Base-by-base conservation (phyloP, 2,888 invertebrate species). In the Tanypteryx hageni region DNA sequence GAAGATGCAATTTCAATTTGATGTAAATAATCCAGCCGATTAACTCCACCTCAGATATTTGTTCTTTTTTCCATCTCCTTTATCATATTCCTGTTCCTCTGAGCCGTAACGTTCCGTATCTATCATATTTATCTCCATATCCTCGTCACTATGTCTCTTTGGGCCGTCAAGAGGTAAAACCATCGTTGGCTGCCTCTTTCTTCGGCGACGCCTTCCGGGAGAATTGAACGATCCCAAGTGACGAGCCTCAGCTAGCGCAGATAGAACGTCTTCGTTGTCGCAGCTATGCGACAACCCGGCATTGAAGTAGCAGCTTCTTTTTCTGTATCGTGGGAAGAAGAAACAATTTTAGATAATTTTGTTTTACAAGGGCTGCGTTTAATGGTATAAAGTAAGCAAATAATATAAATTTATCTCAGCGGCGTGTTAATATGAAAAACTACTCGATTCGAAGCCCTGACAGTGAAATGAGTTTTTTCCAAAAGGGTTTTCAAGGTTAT, bases 251-350 rank as follows among this genome's bases (percentile, higher is more conserved):
- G 94, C 94, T 57, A 94, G 93, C 58, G 95, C 94, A 83, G 94
- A 94, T 27, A 94, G 93, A 14, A 94, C 93, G 93, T 95, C 94
- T 93, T 94, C 94, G 94, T 95, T 94, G 93, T 95, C 95, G 93
- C 95, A 95, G 57, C 94, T 94, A 93, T 95, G 94, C 9, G 94
- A 94, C 93, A 95, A 93, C 16, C 95, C 95, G 27, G 94, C 95
- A 93, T 95, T 95, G 91, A 95, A 93, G 93, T 94, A 93, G 93
- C 95, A 95, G 18, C 94, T 94, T 64, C 94, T 93, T 93, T 95
- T 95, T 93, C 94, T 94, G 93, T 92, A 44, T 13, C 44, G 11
- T 10, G 61, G 31, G 18, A 31, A 89, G 16, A 59, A 61, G 4
- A 18, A 16, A 56, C 27, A 89, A 5, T 5, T 76, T 27, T 76